Conservation (phyloP, 2,888 invertebrate genomes). For the Amblyteles armatorius region DNA sequence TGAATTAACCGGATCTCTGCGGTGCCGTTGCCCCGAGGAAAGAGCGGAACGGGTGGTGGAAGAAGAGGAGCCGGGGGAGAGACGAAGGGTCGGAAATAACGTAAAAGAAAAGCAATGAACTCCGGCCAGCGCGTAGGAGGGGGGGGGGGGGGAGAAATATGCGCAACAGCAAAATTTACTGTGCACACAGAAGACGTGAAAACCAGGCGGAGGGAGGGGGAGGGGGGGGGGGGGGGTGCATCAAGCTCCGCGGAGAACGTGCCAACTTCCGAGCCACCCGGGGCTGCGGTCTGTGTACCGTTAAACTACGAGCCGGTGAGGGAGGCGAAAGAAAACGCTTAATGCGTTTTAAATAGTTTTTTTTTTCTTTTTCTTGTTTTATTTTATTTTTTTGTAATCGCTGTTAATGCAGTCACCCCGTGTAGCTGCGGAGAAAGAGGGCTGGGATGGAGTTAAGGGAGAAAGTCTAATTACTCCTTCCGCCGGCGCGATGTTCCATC, state of each 20-base stretch:
- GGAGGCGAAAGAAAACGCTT: constrained; percentile 58
- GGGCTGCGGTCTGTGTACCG: constrained; percentile 8
- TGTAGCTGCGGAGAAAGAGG: constrained; percentile 18
- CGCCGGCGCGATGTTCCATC: constrained; percentile 50
- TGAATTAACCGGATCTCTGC: constrained; percentile 57
- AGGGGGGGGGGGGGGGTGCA: constrained; percentile 11
- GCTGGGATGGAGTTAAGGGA: constrained; percentile 30
- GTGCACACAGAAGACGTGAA: constrained; percentile 33
- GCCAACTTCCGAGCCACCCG: constrained; percentile 24
- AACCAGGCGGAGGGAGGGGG: constrained; percentile 11
- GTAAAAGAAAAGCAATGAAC: constrained; percentile 63
- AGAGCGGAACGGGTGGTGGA: not conserved
- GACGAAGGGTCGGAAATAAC: not conserved
- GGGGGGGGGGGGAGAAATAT: constrained; percentile 50
- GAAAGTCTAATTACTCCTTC: constrained; percentile 65
- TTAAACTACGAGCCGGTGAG: constrained; percentile 17
- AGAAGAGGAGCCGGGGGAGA: constrained; percentile 4
- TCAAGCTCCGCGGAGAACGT: constrained; percentile 35
- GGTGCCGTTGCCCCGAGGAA: constrained; percentile 30
- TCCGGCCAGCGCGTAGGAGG: not conserved
- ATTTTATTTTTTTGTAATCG: constrained; percentile 54
- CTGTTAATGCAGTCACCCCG: constrained; percentile 68
- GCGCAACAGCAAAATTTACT: constrained; percentile 56
- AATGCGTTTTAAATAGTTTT: constrained; percentile 64
- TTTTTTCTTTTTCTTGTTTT: constrained; percentile 22